Percentiles rank a stretch among this genome's conserved stretches.
Evolutionary conservation across 2,797 vertebrate species (phyloP).

Genomic region (Oceanodroma leucorhoa): DNA sequence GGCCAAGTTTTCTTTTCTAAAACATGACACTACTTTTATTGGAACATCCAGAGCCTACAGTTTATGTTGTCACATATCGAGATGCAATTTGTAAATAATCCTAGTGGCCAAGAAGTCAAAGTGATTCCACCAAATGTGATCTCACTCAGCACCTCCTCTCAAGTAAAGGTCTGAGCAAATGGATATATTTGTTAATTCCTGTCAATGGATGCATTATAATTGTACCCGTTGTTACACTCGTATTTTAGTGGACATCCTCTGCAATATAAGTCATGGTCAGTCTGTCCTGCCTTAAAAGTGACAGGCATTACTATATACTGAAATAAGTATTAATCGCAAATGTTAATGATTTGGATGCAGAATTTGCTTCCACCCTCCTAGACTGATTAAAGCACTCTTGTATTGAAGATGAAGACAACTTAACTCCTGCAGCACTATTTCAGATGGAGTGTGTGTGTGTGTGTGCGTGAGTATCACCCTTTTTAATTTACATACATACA

Average conservation of each 20-base stretch:
- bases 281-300: background rate
- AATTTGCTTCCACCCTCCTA: background rate
- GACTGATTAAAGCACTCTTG: background rate
- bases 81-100: background rate
- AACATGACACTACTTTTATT: background rate
- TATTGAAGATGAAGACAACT: background rate
- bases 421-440: background rate
- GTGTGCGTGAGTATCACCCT: background rate
- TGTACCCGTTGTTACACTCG: rapidly evolving
- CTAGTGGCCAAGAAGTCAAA: background rate
- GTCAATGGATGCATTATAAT: background rate
- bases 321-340: background rate
- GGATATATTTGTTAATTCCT: background rate
- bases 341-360: background rate
- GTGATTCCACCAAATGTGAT: background rate
- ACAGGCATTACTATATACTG: background rate
- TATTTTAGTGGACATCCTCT: background rate
- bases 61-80: background rate
- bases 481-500: background rate
- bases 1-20: background rate
- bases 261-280: background rate
- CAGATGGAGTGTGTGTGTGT: background rate
- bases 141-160: background rate
- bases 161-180: background rate
- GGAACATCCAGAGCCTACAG: background rate